Conservation (phyloP, 2,888 invertebrate species). For the Tetragnatha montana region DNA sequence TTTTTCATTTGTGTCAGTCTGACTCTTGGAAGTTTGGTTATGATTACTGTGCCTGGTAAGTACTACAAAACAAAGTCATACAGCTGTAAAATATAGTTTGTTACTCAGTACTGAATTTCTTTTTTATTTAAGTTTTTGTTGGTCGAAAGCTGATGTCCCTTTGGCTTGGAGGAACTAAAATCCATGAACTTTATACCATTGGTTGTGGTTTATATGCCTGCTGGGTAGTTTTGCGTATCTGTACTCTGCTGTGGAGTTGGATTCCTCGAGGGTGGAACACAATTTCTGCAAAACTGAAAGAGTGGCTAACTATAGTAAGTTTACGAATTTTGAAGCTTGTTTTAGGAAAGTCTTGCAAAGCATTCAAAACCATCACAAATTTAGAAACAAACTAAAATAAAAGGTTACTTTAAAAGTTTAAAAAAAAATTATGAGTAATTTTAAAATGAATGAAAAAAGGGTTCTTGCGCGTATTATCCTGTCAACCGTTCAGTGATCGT, state of each 20-base stretch:
- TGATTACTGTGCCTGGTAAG: slow-evolving; percentile 87
- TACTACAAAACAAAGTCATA: no score
- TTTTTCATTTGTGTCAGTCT: slow-evolving; percentile 88
- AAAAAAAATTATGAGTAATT: no score
- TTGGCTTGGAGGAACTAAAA: slow-evolving; percentile 84
- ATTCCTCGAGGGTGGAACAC: slow-evolving; percentile 89
- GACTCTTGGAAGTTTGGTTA: slow-evolving; percentile 88
- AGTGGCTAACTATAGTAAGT: slow-evolving; percentile 73
- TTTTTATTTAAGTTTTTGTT: slow-evolving; percentile 76
- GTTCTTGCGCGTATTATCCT: no score
- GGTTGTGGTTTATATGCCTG: slow-evolving; percentile 96
- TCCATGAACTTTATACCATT: slow-evolving; percentile 97
- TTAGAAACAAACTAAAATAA: no score
- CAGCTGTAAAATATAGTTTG: background rate
- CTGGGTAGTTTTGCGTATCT: slow-evolving; percentile 91
- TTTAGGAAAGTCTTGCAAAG: no score
- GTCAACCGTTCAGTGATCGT: no score
- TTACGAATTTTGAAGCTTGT: background rate
- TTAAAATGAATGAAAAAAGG: no score
- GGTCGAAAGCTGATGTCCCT: slow-evolving; percentile 91
- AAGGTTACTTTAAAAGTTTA: no score
- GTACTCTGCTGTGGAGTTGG: slow-evolving; percentile 89
- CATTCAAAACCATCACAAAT: no score
- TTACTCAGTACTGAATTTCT: background rate
- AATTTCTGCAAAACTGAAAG: slow-evolving; percentile 75